A percentile compares a stretch with the other conserved stretches of the same genome.
These are phyloP conservation scores for Osmoderma eremita DNA, from an alignment of 2,888 invertebrate species.

Conservation along the genomic window DNA sequence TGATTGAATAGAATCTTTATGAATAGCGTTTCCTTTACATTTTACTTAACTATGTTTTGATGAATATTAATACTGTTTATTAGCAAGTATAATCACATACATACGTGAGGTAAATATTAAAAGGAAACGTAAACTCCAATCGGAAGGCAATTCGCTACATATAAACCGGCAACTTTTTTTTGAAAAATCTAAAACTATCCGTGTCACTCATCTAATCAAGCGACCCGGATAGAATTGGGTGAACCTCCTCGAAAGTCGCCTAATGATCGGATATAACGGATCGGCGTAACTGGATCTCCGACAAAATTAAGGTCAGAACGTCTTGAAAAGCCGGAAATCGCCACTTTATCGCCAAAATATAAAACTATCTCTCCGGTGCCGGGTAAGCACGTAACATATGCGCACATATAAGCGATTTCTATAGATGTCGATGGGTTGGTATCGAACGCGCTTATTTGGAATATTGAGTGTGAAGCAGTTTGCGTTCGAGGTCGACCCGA, in stretches of 20 bases:
- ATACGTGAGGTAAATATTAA: no score
- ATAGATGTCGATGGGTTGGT: not conserved
- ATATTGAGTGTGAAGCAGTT: constrained; percentile 29
- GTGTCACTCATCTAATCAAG: not conserved
- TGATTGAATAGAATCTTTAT: no score
- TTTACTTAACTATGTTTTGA: no score
- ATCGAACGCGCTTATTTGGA: constrained; percentile 24
- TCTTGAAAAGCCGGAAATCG: constrained; percentile 27
- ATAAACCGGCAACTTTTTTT: no score
- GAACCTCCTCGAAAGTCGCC: constrained; percentile 21
- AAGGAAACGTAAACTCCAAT: no score
- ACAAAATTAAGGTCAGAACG: constrained; percentile 31
- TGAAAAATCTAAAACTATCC: no score
- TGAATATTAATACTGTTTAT: no score
- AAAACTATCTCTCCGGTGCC: constrained; percentile 9
- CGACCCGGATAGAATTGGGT: constrained; percentile 1
- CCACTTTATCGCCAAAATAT: constrained; percentile 22
- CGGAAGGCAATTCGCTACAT: no score
- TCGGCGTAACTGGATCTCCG: constrained; percentile 23
- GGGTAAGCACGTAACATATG: constrained; percentile 9
- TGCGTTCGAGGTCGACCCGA: constrained; percentile 26
- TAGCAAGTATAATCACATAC: no score
- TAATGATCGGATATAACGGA: constrained; percentile 32
- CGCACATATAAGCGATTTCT: not conserved
- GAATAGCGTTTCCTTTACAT: no score